Evolutionary conservation across 2,888 invertebrate genomes (phyloP), one percentile per base, ranked within the genome.

Genomic region (Drosophila borealis): DNA sequence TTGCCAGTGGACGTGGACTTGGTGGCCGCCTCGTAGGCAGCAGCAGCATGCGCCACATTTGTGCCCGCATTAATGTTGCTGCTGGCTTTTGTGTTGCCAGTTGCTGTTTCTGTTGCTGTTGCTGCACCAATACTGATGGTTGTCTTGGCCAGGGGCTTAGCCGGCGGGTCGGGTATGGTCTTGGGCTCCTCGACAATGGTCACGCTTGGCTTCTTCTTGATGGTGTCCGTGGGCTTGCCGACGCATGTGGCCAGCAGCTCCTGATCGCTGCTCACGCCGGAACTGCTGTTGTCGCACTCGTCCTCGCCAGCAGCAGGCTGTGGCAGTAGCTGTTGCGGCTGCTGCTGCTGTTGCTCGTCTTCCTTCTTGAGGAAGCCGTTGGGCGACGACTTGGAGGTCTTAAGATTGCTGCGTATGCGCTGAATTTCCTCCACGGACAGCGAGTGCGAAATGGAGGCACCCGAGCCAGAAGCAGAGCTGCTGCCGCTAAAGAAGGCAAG

Each of bases 401-500:
- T 97, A 66, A 98, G 93, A 86, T 96, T 95, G 33, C 96, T 96
- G 77, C 97, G 94, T 74, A 97, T 96, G 92, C 96, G 97, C 91
- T 97, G 97, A 60, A 97, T 97, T 93, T 97, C 97, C 91, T 97
- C 97, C 65, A 97, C 97, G 56, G 96, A 96, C 93, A 97, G 95
- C 72, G 97, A 97, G 91, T 96, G 97, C 66, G 96, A 96, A 92
- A 96, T 94, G 13, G 96, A 96, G 66, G 95, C 94, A 21, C 96
- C 96, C 4, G 75, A 75, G 1, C 95, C 95, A 25, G 95, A 88
- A 29, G 70, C 86, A 5, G 88, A 88, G 57, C 90, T 91, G 92
- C 96, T 96, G 64, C 96, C 96, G 90, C 95, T 95, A 9, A 3
- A 5, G 19, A 19, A 8, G 11, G 6, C 17, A 2, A 37, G 0